Percentiles rank a stretch among this genome's conserved stretches.
Conservation (phyloP, 2,113 vertebrate species). For the Carlito syrichta region DNA sequence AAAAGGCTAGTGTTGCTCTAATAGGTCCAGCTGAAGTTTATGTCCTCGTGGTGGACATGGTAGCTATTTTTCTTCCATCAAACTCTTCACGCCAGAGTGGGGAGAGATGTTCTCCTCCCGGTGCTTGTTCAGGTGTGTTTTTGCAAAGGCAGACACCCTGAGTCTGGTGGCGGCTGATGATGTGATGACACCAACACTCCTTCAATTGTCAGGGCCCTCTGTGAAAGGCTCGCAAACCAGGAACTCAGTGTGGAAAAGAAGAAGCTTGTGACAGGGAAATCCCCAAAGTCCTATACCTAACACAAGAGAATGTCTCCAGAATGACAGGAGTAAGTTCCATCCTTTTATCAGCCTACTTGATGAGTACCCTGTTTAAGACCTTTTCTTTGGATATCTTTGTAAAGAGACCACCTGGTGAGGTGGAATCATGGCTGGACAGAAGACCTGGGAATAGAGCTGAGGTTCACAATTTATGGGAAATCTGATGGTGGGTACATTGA, state of each 20-base stretch:
- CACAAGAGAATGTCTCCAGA: neutral
- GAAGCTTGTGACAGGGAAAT: neutral
- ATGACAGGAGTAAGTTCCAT: accelerated
- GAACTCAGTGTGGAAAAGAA: neutral
- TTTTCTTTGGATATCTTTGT: neutral
- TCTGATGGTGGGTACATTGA: neutral
- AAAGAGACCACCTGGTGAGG: neutral
- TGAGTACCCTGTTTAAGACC: neutral
- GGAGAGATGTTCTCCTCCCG: neutral
- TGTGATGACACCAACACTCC: neutral
- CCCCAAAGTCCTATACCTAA: too few relatives aligned
- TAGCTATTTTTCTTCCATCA: neutral
- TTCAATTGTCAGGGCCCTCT: neutral
- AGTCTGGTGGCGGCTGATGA: neutral
- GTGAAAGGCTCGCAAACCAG: neutral
- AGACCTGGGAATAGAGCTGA: neutral
- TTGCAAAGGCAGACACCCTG: neutral
- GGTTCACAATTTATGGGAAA: neutral
- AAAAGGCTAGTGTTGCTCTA: neutral
- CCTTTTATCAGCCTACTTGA: neutral
- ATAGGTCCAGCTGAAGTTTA: neutral
- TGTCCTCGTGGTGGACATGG: neutral
- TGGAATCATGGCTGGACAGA: neutral
- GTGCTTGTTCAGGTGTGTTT: conserved; percentile 4
- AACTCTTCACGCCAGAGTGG: neutral